phyloP scores from a whole-genome alignment of 2,888 invertebrate species.

The Hirtodrosophila alboralis region DNA sequence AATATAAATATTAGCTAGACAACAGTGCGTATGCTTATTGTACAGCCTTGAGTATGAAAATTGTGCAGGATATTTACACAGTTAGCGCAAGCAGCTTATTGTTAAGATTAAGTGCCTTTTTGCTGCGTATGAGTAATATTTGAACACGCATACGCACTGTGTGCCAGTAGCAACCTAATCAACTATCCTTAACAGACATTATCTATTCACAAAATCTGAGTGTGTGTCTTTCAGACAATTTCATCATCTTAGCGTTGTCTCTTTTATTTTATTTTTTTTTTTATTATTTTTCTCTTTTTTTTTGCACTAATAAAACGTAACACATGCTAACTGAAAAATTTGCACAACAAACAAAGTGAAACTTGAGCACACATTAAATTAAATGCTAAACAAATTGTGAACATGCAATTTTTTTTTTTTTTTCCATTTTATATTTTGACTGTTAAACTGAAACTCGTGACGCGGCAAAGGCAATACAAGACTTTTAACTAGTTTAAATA shows the following conservation, averaged over 20 bases:
- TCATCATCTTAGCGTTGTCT: conserved; percentile 31
- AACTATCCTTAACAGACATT: conserved; percentile 1
- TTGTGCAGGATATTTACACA: conserved; percentile 13
- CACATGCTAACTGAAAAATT: conserved; percentile 52
- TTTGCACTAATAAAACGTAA: conserved; percentile 42
- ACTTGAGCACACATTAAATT: conserved; percentile 18
- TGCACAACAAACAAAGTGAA: conserved; percentile 46
- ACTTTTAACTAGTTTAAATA: conserved; percentile 26
- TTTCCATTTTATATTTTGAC: too few relatives aligned
- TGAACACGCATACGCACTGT: conserved; percentile 41
- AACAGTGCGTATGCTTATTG: conserved; percentile 45
- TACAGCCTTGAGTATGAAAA: conserved; percentile 12
- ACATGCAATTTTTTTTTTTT: conserved; percentile 44
- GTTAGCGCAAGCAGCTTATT: conserved; percentile 24
- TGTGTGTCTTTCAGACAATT: conserved; percentile 23
- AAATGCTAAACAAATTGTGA: conserved; percentile 53
- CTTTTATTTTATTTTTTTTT: neutral
- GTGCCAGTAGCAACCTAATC: conserved; percentile 7
- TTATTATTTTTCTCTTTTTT: conserved; percentile 3
- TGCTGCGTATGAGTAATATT: conserved; percentile 54
- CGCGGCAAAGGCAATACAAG: conserved; percentile 22
- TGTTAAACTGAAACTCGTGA: conserved; percentile 75
- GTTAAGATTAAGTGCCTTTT: conserved; percentile 48
- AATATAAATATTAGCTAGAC: conserved; percentile 21
- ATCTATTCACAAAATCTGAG: conserved; percentile 19